Evolutionary conservation across 2,888 invertebrate genomes (phyloP).

Genomic region (Pachliopta kotzebuea): DNA sequence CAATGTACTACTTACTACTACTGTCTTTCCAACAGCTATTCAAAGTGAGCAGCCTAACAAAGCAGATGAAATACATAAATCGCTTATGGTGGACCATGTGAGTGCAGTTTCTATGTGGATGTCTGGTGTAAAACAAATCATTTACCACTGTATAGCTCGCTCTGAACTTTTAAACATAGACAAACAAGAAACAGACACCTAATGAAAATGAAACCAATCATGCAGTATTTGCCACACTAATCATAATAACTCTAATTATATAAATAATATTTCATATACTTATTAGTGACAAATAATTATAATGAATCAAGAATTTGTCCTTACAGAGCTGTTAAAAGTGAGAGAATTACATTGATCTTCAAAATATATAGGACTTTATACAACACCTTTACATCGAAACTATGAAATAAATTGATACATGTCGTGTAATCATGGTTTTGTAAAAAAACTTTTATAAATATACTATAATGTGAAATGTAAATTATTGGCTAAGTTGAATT

Average conservation of each 20-base stretch:
- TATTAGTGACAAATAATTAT: background rate
- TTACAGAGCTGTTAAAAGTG: background rate
- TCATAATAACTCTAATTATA: background rate
- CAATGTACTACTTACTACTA: background rate
- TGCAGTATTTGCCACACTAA: background rate
- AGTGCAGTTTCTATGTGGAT: conserved; percentile 81
- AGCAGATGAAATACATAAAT: conserved; percentile 81
- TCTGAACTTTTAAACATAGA: conserved; percentile 67
- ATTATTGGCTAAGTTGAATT: too few relatives aligned
- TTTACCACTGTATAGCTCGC: conserved; percentile 70
- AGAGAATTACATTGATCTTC: background rate
- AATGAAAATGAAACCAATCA: conserved; percentile 2
- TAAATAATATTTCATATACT: background rate
- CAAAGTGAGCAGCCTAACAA: conserved; percentile 62
- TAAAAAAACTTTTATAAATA: too few relatives aligned
- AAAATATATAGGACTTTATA: background rate
- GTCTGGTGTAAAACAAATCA: conserved; percentile 81
- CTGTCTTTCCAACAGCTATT: conserved; percentile 65
- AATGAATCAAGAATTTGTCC: background rate
- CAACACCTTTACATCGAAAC: too few relatives aligned
- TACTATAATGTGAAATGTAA: too few relatives aligned
- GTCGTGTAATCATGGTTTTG: background rate
- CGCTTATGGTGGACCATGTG: conserved; percentile 81
- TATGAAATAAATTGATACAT: too few relatives aligned
- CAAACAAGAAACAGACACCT: conserved; percentile 44